phyloP scores from a whole-genome alignment of 2,888 invertebrate species.

The Drosophila algonquin region DNA sequence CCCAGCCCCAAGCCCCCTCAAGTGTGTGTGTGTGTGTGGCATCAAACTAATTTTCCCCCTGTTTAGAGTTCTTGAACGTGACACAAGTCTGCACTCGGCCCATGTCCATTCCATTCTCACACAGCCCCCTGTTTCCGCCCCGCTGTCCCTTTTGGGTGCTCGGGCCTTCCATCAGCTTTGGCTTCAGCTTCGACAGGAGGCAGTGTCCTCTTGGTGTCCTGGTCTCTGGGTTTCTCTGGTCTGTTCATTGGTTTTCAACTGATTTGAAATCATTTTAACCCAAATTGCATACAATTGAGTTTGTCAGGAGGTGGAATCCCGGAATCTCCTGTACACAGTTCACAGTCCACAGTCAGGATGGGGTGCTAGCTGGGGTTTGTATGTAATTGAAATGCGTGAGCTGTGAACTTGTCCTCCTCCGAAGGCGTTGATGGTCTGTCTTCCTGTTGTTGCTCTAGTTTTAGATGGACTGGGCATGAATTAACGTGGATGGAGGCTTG shows the following conservation, averaged over 20 bases:
- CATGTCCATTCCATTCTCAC: slow-evolving; percentile 46
- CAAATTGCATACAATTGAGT: slow-evolving; percentile 74
- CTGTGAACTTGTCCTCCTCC: slow-evolving; percentile 19
- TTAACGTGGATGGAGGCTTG: neutral
- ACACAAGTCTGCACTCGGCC: slow-evolving; percentile 71
- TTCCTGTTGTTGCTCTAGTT: neutral
- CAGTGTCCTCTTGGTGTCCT: slow-evolving; percentile 5
- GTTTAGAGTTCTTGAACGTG: slow-evolving; percentile 78
- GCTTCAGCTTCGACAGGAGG: slow-evolving; percentile 33
- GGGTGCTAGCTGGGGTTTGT: slow-evolving; percentile 13
- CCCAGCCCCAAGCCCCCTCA: slow-evolving; percentile 20
- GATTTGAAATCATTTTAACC: slow-evolving; percentile 75
- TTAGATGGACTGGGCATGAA: neutral
- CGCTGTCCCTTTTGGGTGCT: slow-evolving; percentile 5
- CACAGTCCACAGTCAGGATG: neutral
- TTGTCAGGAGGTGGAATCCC: slow-evolving; percentile 50
- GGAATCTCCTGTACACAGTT: slow-evolving; percentile 4
- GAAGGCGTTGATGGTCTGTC: slow-evolving; percentile 13
- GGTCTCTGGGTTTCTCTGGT: neutral
- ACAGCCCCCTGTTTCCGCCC: slow-evolving; percentile 12
- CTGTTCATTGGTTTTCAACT: slow-evolving; percentile 61
- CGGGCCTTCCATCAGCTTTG: slow-evolving; percentile 8
- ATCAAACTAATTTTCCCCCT: slow-evolving; percentile 78
- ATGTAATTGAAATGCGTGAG: slow-evolving; percentile 42
- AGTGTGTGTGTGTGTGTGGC: slow-evolving; percentile 34